Conservation (phyloP, 1,140 invertebrate genomes). For the Zaprionus vittiger region DNA sequence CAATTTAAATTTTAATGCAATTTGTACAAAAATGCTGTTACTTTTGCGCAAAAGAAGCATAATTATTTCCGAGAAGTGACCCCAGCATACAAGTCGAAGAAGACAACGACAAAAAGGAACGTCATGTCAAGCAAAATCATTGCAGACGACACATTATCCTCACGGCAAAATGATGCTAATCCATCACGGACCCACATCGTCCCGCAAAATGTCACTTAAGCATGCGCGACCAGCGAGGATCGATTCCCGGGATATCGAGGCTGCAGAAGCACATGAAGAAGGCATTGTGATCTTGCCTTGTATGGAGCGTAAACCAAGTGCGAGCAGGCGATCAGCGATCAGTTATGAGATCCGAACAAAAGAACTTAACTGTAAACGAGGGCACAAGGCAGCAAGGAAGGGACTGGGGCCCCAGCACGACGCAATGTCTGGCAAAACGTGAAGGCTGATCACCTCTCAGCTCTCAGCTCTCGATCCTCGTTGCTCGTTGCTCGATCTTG, state of each 20-base stretch:
- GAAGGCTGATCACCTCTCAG: constrained; percentile 32
- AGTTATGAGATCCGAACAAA: constrained; percentile 81
- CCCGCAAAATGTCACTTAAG: constrained; percentile 76
- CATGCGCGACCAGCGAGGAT: constrained; percentile 55
- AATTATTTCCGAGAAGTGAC: constrained; percentile 79
- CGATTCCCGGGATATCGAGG: constrained; percentile 39
- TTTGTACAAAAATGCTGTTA: constrained; percentile 84
- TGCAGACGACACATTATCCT: constrained; percentile 82
- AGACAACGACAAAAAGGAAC: not conserved
- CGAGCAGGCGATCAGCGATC: constrained; percentile 48
- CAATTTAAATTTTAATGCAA: constrained; percentile 84
- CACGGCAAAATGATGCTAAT: constrained; percentile 80
- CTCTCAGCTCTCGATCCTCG: constrained; percentile 16
- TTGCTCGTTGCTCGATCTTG: constrained; percentile 41
- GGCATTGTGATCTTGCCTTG: constrained; percentile 51
- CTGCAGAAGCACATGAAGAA: constrained; percentile 20
- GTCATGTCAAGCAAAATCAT: constrained; percentile 78
- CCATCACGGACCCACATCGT: constrained; percentile 67
- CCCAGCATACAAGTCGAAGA: not conserved
- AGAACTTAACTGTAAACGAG: constrained; percentile 78
- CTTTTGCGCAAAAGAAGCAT: constrained; percentile 80
- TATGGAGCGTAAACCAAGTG: constrained; percentile 63
- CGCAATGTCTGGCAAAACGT: constrained; percentile 72
- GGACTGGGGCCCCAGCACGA: constrained; percentile 55
- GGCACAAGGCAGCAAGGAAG: constrained; percentile 25